phyloP scores from a whole-genome alignment of 2,797 vertebrate genomes.

The Cossypha dichroa region DNA sequence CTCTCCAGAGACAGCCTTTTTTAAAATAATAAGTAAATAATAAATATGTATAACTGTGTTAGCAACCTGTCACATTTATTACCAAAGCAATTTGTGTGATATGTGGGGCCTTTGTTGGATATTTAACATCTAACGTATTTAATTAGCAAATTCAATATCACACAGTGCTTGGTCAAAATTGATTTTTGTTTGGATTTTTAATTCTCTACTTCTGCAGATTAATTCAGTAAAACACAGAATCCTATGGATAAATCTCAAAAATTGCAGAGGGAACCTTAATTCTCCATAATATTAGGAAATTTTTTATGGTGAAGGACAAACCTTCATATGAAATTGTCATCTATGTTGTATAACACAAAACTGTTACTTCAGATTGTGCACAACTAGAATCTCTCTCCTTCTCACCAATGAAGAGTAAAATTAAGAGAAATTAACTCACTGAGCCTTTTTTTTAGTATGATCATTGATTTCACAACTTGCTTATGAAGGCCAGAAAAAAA shows the following conservation, averaged over 20 bases:
- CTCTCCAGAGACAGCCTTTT: background rate
- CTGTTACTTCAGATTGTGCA: background rate
- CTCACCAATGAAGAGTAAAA: background rate
- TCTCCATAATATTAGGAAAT: background rate
- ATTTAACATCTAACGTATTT: background rate
- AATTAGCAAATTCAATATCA: background rate
- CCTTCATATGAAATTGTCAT: background rate
- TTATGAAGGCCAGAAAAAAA: background rate
- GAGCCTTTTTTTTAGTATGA: background rate
- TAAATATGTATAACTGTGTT: background rate
- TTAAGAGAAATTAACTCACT: background rate
- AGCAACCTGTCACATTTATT: background rate
- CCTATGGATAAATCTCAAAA: background rate
- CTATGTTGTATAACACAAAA: background rate
- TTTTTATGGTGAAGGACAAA: background rate
- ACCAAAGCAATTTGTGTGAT: background rate
- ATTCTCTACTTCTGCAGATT: rapidly evolving
- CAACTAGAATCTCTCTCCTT: background rate
- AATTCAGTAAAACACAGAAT: background rate
- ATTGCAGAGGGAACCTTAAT: background rate
- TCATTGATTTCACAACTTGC: background rate
- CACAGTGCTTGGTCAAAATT: rapidly evolving
- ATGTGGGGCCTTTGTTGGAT: background rate
- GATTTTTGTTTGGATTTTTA: background rate
- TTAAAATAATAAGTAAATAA: background rate